Conservation (phyloP, 2,888 invertebrate species). For the Ceraclea dissimilis region DNA sequence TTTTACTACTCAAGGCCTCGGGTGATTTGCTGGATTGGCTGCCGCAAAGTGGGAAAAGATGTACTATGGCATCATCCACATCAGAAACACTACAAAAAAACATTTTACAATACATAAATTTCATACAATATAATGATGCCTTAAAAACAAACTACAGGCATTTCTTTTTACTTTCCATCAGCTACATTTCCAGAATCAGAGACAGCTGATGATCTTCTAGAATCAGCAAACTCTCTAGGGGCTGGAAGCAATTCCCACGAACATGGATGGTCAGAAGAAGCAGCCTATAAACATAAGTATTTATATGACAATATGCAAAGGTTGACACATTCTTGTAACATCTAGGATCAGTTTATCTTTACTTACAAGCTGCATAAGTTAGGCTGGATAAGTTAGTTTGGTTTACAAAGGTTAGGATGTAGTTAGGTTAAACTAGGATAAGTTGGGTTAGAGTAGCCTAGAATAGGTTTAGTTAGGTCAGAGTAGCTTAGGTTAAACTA, state of each 20-base stretch:
- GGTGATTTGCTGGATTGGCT: slow-evolving; percentile 21
- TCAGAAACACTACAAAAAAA: slow-evolving; percentile 42
- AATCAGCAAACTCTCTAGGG: slow-evolving; percentile 77
- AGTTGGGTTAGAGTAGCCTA: no score
- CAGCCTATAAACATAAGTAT: not conserved
- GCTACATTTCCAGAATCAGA: slow-evolving; percentile 38
- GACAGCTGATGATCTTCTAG: slow-evolving; percentile 58
- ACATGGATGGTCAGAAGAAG: slow-evolving; percentile 28
- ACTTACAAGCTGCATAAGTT: not conserved
- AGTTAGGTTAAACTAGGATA: no score
- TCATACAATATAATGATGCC: no score
- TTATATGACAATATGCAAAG: not conserved
- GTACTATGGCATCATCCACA: slow-evolving; percentile 47
- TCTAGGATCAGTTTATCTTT: not conserved
- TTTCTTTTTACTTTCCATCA: slow-evolving; percentile 19
- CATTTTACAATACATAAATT: no score
- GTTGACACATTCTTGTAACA: no score
- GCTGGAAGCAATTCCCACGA: slow-evolving; percentile 55
- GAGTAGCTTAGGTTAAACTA: no score
- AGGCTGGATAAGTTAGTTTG: no score
- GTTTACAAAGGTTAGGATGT: no score
- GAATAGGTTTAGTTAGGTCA: no score
- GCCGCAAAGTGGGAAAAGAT: slow-evolving; percentile 22
- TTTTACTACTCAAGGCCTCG: slow-evolving; percentile 11
- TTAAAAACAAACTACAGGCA: no score